Evolutionary conservation across 2,888 invertebrate genomes (phyloP).

Genomic region (Nemoura dubitans): DNA sequence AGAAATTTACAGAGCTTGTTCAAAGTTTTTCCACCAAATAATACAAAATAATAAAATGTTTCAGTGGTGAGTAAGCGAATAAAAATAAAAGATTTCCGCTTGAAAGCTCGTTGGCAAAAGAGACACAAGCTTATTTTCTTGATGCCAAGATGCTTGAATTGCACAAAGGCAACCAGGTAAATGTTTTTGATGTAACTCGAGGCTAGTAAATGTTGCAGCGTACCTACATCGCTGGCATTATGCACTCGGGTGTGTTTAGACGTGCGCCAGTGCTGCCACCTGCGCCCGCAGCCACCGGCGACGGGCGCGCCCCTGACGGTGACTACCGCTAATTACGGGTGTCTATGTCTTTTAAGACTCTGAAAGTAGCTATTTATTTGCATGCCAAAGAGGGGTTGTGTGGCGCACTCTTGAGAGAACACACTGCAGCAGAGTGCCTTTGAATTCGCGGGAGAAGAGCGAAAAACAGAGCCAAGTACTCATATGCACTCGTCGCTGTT

Average conservation of each 20-base stretch:
- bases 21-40: no score
- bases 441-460: not conserved
- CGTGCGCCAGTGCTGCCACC: not conserved
- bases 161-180: not conserved
- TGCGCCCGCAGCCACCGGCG: not conserved
- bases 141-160: not conserved
- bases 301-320: not conserved
- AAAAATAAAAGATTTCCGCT: not conserved
- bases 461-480: not conserved
- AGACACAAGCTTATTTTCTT: not conserved
- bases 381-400: not conserved
- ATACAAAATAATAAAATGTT: no score
- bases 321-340: not conserved
- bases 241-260: not conserved
- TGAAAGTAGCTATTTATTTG: conserved; percentile 12
- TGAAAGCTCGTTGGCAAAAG: not conserved
- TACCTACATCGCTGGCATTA: not conserved
- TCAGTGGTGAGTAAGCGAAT: no score
- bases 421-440: not conserved
- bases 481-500: not conserved
- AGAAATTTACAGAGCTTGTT: no score
- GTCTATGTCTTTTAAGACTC: not conserved
- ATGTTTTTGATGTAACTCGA: not conserved
- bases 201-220: not conserved
- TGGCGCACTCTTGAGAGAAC: not conserved